Evolutionary conservation across 2,888 invertebrate species (phyloP), one percentile per base, ranked within the genome.

Genomic region (Drosophila nigricruria): DNA sequence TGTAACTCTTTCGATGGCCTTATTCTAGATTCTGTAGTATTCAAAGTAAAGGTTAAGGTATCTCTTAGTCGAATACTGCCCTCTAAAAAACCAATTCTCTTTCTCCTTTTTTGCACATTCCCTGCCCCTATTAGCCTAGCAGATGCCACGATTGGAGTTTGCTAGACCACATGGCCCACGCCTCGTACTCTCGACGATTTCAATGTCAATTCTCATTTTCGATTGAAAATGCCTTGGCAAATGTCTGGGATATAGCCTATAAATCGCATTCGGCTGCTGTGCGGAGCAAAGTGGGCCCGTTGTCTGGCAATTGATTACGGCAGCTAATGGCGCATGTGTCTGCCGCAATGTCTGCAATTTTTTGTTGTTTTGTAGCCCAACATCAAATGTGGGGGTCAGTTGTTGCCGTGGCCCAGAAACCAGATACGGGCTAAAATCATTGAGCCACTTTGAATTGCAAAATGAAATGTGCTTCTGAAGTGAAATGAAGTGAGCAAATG

Each of bases 201-300:
- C 83, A 88, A 84, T 84, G 86, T 88, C 86, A 88, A 82, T 83
- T 88, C 74, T 70, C 61, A 23, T 45, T 50, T 66, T 32, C 27
- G 25, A 63, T 59, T 34, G 36, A 34, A 34, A 71, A 40, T 45
- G 64, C 58, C 62, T 80, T 62, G 77, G 68, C 47, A 73, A 82
- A 63, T 65, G 65, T 56, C 67, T 70, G n/a, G 64, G 38, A 61
- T 47, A 74, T 54, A 34, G 16, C 23, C 23, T 68, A 70, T 63
- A 53, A 65, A 66, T 73, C 76, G 53, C 62, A 58, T 58, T 71
- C 20, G 20, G 18, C n/a, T n/a, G 38, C 53, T 57, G 42, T 10
- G 52, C 10, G 38, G 42, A 40, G 63, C 60, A 63, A 62, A 67
- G 52, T 60, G 79, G 82, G 68, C 68, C 52, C 64, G 64, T 59